These are phyloP conservation scores for Metellina segmentata DNA, from an alignment of 2,888 invertebrate genomes.

Conservation along the genomic window DNA sequence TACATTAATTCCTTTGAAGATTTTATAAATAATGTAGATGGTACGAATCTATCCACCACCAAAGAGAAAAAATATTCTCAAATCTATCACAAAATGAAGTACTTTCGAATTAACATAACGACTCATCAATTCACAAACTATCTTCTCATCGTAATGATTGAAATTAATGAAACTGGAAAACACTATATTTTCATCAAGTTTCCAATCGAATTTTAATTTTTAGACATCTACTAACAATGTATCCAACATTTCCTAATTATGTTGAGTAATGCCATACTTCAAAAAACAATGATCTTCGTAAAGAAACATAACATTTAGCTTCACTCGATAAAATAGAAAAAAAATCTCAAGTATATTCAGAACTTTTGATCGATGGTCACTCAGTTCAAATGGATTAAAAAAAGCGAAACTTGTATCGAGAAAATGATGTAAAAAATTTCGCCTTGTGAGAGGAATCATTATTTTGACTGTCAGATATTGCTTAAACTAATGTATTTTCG, in stretches of 20 bases:
- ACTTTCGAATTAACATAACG: too few species aligned
- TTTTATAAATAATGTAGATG: too few species aligned
- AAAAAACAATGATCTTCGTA: background rate
- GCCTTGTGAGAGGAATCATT: conserved; percentile 34
- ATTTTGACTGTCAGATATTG: conserved; percentile 61
- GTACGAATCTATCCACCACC: too few species aligned
- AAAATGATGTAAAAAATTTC: conserved; percentile 39
- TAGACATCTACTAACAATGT: background rate
- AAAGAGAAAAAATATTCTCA: too few species aligned
- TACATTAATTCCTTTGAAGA: too few species aligned
- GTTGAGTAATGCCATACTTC: background rate
- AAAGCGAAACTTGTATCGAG: conserved; percentile 27
- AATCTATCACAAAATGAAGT: too few species aligned
- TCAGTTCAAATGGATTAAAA: conserved; percentile 23
- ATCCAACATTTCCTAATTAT: background rate
- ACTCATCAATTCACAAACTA: too few species aligned
- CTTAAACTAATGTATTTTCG: conserved; percentile 63
- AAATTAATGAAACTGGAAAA: background rate
- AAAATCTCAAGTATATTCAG: background rate
- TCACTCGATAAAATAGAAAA: background rate
- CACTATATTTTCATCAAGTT: background rate
- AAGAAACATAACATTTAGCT: background rate
- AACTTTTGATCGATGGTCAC: conserved; percentile 33
- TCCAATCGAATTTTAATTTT: background rate
- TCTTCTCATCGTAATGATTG: background rate